Evolutionary conservation across 2,113 vertebrate species (phyloP).

Genomic region (Hepsetus odoe): DNA sequence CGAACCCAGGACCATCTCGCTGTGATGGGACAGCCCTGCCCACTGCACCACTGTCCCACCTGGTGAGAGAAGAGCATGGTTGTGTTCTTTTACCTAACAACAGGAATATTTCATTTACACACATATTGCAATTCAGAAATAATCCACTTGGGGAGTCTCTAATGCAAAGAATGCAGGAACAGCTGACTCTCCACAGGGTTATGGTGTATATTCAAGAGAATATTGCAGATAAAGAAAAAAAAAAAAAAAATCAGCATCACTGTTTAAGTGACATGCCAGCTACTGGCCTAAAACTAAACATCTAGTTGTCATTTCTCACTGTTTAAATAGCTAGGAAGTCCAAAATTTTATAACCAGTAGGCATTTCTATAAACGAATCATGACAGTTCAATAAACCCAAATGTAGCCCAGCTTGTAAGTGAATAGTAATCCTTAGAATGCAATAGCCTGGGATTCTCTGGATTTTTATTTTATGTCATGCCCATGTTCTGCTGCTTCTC

Average conservation of each 20-base stretch:
- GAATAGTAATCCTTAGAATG: not conserved
- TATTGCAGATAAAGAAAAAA: no score
- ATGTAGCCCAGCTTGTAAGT: not conserved
- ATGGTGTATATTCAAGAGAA: not conserved
- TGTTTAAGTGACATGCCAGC: no score
- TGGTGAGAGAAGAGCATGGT: no score
- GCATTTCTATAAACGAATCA: not conserved
- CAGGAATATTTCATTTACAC: not conserved
- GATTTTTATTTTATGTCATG: not conserved
- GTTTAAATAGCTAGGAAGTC: no score
- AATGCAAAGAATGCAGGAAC: conserved; percentile 9
- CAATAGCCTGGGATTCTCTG: not conserved
- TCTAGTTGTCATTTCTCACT: no score
- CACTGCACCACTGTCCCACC: no score
- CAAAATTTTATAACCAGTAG: no score
- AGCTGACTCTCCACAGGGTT: not conserved
- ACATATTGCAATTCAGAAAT: not conserved
- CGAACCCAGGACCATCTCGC: no score
- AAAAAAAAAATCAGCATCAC: not conserved
- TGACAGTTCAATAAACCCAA: not conserved
- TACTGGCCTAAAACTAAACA: no score
- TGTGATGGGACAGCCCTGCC: no score
- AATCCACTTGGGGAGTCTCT: conserved; percentile 34
- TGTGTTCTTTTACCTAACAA: no score
- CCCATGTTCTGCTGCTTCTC: not conserved